A percentile compares a stretch with the other conserved stretches of the same genome.
Evolutionary conservation across 2,888 invertebrate genomes (phyloP).

Genomic region (Cerceris ruficornis): DNA sequence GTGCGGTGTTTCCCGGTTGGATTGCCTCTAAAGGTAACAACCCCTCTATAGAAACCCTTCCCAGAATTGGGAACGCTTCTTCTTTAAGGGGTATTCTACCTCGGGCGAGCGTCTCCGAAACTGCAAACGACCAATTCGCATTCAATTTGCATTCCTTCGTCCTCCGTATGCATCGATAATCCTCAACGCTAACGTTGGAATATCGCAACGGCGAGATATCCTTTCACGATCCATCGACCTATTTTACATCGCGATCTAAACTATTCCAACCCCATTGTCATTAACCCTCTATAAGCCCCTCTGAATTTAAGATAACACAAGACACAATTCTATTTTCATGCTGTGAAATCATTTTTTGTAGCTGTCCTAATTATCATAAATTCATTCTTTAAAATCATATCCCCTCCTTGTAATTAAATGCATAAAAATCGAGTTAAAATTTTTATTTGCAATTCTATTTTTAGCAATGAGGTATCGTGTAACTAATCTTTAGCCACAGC

Average conservation of each 20-base stretch:
- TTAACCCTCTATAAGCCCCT: no score
- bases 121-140: slow-evolving; percentile 37
- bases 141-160: slow-evolving; percentile 41
- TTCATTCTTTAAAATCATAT: no score
- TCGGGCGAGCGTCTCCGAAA: slow-evolving; percentile 21
- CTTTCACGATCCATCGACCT: background rate
- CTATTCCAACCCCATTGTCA: background rate
- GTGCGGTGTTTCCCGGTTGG: slow-evolving; percentile 46
- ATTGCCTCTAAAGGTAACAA: slow-evolving; percentile 50
- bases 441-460: no score
- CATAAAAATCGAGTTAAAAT: no score
- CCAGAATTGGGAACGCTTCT: slow-evolving; percentile 38
- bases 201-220: slow-evolving; percentile 3
- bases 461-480: no score
- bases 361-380: no score
- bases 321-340: no score
- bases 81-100: slow-evolving; percentile 43
- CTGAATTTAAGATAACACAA: no score
- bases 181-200: slow-evolving; percentile 10
- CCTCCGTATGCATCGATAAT: slow-evolving; percentile 15
- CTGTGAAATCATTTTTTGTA: no score
- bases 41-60: slow-evolving; percentile 32
- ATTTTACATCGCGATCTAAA: background rate
- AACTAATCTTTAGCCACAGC: no score
- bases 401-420: no score